These are phyloP conservation scores for Coleophora flavipennella DNA, from an alignment of 2,888 invertebrate species.

Conservation along the genomic window DNA sequence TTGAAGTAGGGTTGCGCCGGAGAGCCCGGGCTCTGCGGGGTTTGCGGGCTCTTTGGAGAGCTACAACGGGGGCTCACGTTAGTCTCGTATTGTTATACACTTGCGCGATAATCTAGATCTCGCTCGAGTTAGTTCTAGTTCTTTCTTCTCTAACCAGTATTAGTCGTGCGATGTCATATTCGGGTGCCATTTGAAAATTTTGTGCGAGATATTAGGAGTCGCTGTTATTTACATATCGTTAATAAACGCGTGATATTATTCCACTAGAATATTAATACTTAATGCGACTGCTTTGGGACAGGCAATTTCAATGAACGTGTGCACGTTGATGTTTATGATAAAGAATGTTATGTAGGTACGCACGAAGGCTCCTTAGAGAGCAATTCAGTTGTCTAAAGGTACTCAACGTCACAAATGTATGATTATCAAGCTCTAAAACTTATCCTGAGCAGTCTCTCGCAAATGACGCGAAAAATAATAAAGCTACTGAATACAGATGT, in stretches of 20 bases:
- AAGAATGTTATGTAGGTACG: not conserved
- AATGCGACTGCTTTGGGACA: conserved; percentile 16
- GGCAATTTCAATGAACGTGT: conserved; percentile 10
- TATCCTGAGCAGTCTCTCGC: conserved; percentile 7
- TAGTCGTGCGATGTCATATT: conserved; percentile 33
- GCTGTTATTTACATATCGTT: conserved; percentile 38
- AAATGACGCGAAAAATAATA: conserved; percentile 2
- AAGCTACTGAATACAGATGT: conserved; percentile 51
- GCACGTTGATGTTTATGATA: not conserved
- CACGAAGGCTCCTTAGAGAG: conserved; percentile 1
- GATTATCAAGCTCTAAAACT: conserved; percentile 1
- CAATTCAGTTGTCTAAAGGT: not conserved
- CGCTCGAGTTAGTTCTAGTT: not conserved
- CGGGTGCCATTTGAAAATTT: conserved; percentile 30
- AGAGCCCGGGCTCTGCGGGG: conserved; percentile 75
- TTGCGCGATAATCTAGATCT: conserved; percentile 3
- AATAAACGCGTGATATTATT: conserved; percentile 17
- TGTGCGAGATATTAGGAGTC: conserved; percentile 31
- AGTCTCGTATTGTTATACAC: conserved; percentile 27
- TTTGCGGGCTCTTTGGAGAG: conserved; percentile 81
- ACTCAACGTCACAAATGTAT: not conserved
- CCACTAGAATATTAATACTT: conserved; percentile 23
- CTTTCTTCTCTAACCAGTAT: conserved; percentile 10
- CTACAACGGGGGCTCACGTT: conserved; percentile 72
- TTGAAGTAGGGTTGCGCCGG: conserved; percentile 85